phyloP scores from a whole-genome alignment of 2,113 vertebrate species.

The Microtus ochrogaster region DNA sequence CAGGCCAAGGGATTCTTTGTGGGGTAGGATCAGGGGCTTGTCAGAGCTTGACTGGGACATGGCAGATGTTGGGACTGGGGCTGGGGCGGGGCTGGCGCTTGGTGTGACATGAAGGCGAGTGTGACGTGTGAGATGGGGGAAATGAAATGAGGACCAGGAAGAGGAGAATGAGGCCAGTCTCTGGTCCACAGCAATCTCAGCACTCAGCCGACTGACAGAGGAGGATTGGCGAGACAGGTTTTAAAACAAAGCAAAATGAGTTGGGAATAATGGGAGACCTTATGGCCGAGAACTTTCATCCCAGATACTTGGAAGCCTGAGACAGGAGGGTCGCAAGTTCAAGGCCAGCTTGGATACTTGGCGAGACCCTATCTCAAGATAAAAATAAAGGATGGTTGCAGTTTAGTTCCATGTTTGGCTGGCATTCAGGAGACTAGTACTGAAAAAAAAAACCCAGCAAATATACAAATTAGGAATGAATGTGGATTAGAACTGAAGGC shows the following conservation, averaged over 20 bases:
- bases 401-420: background rate
- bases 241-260: too few relatives aligned
- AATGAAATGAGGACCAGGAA: background rate
- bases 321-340: background rate
- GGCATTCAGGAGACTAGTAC: background rate
- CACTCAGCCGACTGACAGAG: too few relatives aligned
- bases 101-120: background rate
- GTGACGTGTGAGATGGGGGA: background rate
- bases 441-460: background rate
- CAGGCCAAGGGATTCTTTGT: background rate
- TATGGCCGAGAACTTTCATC: too few relatives aligned
- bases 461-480: background rate
- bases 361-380: background rate
- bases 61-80: background rate
- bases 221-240: too few relatives aligned
- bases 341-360: background rate
- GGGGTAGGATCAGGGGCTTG: background rate
- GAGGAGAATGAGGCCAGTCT: background rate
- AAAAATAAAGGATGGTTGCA: background rate
- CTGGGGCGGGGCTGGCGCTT: background rate
- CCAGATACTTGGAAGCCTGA: too few relatives aligned
- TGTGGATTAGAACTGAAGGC: background rate
- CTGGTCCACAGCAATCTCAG: too few relatives aligned
- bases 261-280: too few relatives aligned
- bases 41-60: background rate